These are phyloP conservation scores for Amazonetta brasiliensis DNA, from an alignment of 2,797 vertebrate species.

Conservation along the genomic window DNA sequence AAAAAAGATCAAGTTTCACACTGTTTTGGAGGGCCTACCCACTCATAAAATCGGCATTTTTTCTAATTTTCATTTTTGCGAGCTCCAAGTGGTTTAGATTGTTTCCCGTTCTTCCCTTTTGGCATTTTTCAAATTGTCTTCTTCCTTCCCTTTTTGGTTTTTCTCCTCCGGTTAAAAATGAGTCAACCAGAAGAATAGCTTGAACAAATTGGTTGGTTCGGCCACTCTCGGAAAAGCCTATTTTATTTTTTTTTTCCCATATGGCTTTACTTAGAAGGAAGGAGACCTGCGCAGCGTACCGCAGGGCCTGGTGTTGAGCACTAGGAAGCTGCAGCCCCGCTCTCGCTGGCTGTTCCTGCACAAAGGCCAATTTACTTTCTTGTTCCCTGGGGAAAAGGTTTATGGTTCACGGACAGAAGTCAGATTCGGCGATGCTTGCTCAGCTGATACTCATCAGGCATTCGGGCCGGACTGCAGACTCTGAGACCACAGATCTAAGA, in stretches of 20 bases:
- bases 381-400: slow-evolving; percentile 48
- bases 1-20: background rate
- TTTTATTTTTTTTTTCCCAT: background rate
- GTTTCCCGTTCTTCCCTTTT: background rate
- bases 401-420: slow-evolving; percentile 59
- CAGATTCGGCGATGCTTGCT: slow-evolving; percentile 45
- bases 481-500: background rate
- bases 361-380: slow-evolving; percentile 60
- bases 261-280: slow-evolving; percentile 43
- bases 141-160: background rate
- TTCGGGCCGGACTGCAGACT: background rate
- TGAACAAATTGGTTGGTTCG: slow-evolving; percentile 65
- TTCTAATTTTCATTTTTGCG: background rate
- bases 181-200: slow-evolving; percentile 29
- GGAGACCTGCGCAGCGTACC: background rate
- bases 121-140: background rate
- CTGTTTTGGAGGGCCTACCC: background rate
- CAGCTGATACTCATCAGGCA: slow-evolving; percentile 72
- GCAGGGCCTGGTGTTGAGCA: background rate
- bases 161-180: background rate
- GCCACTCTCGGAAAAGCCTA: background rate
- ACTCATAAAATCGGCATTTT: background rate
- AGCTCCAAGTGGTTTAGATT: background rate
- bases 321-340: rapidly evolving
- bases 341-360: background rate